Evolutionary conservation across 1,140 invertebrate genomes (phyloP).

Genomic region (Eubasilissa regina): DNA sequence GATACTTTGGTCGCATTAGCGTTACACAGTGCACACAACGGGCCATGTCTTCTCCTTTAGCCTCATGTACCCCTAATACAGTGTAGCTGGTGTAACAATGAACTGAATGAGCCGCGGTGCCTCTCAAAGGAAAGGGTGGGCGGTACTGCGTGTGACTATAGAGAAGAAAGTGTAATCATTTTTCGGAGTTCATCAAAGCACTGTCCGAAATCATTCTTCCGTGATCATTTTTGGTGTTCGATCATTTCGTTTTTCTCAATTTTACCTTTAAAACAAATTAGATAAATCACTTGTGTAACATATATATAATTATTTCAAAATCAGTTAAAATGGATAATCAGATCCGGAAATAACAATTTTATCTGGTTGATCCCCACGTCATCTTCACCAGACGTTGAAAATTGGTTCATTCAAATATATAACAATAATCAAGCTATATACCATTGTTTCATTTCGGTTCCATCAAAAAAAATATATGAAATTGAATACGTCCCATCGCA

Average conservation of each 20-base stretch:
- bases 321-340: too few relatives aligned
- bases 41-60: slow-evolving; percentile 33
- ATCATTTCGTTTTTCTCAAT: slow-evolving; percentile 1
- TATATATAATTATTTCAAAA: too few relatives aligned
- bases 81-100: slow-evolving; percentile 45
- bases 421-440: too few relatives aligned
- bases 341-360: too few relatives aligned
- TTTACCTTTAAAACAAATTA: too few relatives aligned
- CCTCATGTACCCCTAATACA: slow-evolving; percentile 40
- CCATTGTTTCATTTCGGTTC: too few relatives aligned
- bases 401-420: too few relatives aligned
- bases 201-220: slow-evolving; percentile 17
- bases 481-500: too few relatives aligned
- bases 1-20: slow-evolving; percentile 55
- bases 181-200: slow-evolving; percentile 34
- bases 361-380: too few relatives aligned
- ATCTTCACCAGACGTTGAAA: too few relatives aligned
- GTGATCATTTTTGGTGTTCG: slow-evolving; percentile 8
- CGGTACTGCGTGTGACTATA: slow-evolving; percentile 15
- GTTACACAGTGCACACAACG: slow-evolving; percentile 43
- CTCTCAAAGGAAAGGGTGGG: slow-evolving; percentile 52
- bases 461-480: too few relatives aligned
- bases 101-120: slow-evolving; percentile 48
- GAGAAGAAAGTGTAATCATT: slow-evolving; percentile 6
- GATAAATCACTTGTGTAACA: too few relatives aligned